Conservation (phyloP, 2,113 vertebrate species). For the Ochotona curzoniae region DNA sequence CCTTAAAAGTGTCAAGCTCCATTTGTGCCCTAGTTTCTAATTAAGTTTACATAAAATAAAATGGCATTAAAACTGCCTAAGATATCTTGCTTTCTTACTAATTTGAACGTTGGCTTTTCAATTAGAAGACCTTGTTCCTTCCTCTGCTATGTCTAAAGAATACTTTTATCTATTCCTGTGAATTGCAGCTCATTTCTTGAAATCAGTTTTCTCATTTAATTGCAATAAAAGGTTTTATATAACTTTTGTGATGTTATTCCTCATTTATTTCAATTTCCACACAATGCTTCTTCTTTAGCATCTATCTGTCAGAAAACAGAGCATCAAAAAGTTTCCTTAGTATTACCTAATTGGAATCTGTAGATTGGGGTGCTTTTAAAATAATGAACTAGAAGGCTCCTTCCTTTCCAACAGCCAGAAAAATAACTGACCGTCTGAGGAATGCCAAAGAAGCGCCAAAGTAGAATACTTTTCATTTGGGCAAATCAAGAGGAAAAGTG, state of each 20-base stretch:
- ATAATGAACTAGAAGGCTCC: not conserved
- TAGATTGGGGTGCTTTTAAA: conserved; percentile 26
- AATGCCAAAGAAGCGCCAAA: conserved; percentile 9
- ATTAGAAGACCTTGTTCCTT: conserved; percentile 6
- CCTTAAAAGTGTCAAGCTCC: not conserved
- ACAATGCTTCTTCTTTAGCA: not conserved
- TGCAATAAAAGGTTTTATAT: conserved; percentile 1
- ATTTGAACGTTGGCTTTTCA: not conserved
- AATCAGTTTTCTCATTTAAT: conserved; percentile 37
- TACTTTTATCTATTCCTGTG: not conserved
- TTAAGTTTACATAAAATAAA: not conserved
- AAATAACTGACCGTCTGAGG: conserved; percentile 6
- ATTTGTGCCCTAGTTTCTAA: conserved; percentile 3
- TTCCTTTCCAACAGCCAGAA: not conserved
- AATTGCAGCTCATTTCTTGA: conserved; percentile 8
- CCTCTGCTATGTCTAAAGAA: not conserved
- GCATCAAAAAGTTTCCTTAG: not conserved
- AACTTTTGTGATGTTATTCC: not conserved
- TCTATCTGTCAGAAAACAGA: not conserved
- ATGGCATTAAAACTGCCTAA: not conserved
- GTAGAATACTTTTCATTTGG: not conserved
- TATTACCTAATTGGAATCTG: not conserved
- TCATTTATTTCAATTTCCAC: not conserved
- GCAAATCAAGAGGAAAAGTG: not conserved
- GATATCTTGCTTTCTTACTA: not conserved